phyloP scores from a whole-genome alignment of 2,888 invertebrate genomes.

The Drosophila maculinotata region DNA sequence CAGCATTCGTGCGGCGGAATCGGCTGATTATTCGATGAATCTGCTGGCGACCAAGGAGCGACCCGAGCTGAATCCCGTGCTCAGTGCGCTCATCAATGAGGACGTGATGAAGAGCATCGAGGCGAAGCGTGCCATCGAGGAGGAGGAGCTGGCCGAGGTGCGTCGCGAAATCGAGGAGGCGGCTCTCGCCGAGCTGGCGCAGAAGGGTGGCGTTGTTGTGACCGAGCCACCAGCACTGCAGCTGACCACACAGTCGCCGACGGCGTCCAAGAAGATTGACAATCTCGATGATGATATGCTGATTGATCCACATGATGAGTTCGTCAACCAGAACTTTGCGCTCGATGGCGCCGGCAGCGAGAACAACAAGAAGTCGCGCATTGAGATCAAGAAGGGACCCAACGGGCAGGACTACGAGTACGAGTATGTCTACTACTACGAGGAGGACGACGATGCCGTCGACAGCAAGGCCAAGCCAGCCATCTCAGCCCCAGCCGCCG shows the following conservation, averaged over 20 bases:
- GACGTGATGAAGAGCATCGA: slow-evolving; percentile 86
- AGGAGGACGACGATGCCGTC: slow-evolving; percentile 89
- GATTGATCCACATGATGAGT: slow-evolving; percentile 76
- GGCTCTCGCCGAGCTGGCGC: slow-evolving; percentile 50
- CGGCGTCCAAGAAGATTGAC: slow-evolving; percentile 62
- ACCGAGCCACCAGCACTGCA: slow-evolving; percentile 64
- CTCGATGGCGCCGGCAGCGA: slow-evolving; percentile 89
- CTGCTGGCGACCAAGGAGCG: slow-evolving; percentile 84
- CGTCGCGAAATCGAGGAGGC: slow-evolving; percentile 71
- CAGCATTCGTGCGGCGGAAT: slow-evolving; percentile 61
- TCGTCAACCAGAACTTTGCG: slow-evolving; percentile 86
- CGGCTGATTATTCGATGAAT: slow-evolving; percentile 78
- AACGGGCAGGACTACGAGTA: slow-evolving; percentile 96
- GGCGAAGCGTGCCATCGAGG: slow-evolving; percentile 84
- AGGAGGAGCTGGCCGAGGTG: slow-evolving; percentile 78
- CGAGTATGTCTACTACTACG: slow-evolving; percentile 96
- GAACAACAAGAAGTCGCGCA: slow-evolving; percentile 89
- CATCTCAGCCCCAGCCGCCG: slow-evolving; percentile 70
- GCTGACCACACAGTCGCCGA: slow-evolving; percentile 73
- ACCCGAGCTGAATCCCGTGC: slow-evolving; percentile 84
- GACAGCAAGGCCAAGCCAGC: slow-evolving; percentile 80
- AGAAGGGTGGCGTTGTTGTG: slow-evolving; percentile 7
- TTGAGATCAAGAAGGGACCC: slow-evolving; percentile 94
- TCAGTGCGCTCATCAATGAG: slow-evolving; percentile 86
- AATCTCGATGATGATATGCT: slow-evolving; percentile 70